Evolutionary conservation across 2,797 vertebrate genomes (phyloP).

Genomic region (Leuciscus waleckii): DNA sequence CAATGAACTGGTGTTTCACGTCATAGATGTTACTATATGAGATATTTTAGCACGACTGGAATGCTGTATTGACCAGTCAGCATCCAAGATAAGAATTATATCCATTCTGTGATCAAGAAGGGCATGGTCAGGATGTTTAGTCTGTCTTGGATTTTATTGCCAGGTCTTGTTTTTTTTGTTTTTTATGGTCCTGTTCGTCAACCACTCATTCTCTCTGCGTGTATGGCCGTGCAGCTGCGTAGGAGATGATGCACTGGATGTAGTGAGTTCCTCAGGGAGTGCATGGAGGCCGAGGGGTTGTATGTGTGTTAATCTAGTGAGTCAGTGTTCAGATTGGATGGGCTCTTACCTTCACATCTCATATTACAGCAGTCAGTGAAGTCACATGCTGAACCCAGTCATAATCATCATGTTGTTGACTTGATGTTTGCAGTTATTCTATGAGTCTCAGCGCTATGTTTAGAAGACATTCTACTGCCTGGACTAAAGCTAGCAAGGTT

Average conservation of each 20-base stretch:
- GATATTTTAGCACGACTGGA: background rate
- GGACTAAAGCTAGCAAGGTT: background rate
- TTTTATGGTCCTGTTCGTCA: background rate
- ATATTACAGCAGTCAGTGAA: conserved; percentile 14
- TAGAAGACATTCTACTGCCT: conserved; percentile 1
- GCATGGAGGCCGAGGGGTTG: conserved; percentile 22
- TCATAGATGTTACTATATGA: background rate
- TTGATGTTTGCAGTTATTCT: conserved; percentile 26
- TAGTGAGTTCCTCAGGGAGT: conserved; percentile 18
- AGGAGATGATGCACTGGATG: conserved; percentile 22
- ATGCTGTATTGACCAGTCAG: background rate
- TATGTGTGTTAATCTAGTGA: conserved; percentile 35
- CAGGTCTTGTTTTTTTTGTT: background rate
- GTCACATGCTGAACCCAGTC: conserved; percentile 26
- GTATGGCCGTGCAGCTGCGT: background rate
- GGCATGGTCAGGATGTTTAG: background rate
- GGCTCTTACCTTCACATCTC: conserved; percentile 16
- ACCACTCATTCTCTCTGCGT: conserved; percentile 3
- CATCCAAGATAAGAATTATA: background rate
- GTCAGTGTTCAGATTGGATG: conserved; percentile 19
- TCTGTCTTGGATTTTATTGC: background rate
- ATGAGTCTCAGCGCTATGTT: background rate
- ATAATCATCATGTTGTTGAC: conserved; percentile 35
- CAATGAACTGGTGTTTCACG: background rate
- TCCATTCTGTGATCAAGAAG: background rate